Evolutionary conservation across 1,140 invertebrate genomes (phyloP).

Genomic region (Nasonia vitripennis): DNA sequence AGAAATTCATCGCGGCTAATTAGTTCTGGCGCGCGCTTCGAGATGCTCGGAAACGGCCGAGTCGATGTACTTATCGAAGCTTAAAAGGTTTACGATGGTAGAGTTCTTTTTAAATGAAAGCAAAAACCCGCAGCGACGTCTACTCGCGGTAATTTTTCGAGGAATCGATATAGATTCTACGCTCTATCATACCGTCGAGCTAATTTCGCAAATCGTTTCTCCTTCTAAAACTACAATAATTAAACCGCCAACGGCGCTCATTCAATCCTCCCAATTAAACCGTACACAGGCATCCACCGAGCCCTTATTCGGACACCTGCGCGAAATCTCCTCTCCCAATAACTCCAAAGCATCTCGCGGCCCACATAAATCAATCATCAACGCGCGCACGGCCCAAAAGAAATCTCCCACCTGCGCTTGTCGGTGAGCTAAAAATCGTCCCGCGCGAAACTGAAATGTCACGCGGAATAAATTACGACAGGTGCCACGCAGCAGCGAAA

Average conservation of each 20-base stretch:
- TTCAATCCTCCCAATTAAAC: no score
- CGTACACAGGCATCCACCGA: no score
- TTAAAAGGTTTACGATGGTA: constrained; percentile 32
- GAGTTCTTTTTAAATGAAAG: constrained; percentile 27
- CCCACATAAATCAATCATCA: neutral
- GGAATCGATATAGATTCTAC: neutral
- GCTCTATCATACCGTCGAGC: no score
- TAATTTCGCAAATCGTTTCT: neutral
- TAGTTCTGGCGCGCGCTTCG: constrained; percentile 35
- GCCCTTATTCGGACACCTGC: no score
- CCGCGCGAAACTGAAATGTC: constrained; percentile 45
- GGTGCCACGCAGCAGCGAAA: constrained; percentile 39
- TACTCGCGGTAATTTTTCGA: neutral
- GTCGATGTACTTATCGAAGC: constrained; percentile 28
- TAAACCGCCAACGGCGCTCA: no score
- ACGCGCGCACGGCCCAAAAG: neutral
- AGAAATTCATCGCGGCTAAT: constrained; percentile 45
- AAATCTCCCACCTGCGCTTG: neutral
- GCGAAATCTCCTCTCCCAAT: neutral
- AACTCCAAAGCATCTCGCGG: neutral
- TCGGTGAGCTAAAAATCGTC: neutral
- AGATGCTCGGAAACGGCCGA: constrained; percentile 27
- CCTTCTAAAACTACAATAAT: neutral
- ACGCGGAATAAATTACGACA: constrained; percentile 53
- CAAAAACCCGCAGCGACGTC: constrained; percentile 2